A percentile compares a stretch with the other conserved stretches of the same genome.
phyloP scores from a whole-genome alignment of 2,113 vertebrate genomes.

The Chlorodrepanis virens region DNA sequence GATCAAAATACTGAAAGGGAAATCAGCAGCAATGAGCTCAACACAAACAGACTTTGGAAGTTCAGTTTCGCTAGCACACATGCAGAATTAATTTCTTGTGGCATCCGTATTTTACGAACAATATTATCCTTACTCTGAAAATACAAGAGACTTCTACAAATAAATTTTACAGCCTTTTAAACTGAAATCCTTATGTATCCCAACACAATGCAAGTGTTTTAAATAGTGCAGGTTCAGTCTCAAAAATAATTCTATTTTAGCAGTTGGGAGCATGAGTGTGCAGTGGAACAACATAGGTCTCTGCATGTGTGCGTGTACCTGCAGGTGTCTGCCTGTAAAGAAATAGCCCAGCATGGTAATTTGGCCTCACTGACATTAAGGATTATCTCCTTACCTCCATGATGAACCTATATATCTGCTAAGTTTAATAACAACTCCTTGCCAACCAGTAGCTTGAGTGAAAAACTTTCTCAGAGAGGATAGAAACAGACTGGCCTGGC shows the following conservation, averaged over 20 bases:
- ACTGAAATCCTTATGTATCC: background rate
- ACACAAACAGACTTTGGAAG: background rate
- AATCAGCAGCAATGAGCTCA: background rate
- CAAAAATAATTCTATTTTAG: background rate
- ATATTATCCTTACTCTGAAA: background rate
- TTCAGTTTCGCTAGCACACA: background rate
- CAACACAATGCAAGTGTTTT: background rate
- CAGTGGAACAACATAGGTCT: background rate
- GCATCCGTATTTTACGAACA: background rate
- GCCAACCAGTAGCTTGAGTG: background rate
- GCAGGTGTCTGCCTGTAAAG: background rate
- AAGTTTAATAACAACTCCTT: background rate
- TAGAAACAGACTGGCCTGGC: background rate
- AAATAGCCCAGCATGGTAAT: background rate
- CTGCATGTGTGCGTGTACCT: background rate
- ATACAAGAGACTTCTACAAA: background rate
- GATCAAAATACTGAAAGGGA: background rate
- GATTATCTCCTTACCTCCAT: background rate
- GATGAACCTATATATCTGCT: background rate
- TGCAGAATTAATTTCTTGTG: background rate
- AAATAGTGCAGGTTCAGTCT: background rate
- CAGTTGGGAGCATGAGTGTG: background rate
- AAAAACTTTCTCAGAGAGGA: background rate
- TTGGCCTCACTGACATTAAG: background rate
- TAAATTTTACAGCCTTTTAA: background rate